Conservation (phyloP, 2,113 vertebrate species). For the Eubucco bourcierii region DNA sequence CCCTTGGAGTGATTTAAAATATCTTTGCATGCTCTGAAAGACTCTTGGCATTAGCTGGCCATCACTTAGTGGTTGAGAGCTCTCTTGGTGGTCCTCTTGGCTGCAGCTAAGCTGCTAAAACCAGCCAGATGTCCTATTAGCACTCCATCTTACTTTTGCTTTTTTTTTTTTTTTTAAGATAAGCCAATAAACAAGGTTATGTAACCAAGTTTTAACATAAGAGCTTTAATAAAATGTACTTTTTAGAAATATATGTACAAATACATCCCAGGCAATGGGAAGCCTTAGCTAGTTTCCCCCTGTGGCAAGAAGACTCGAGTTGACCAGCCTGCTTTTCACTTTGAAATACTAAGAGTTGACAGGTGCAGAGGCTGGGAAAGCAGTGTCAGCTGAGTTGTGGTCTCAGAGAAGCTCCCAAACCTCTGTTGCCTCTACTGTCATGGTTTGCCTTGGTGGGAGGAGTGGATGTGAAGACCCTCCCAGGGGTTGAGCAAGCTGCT, state of each 20-base stretch:
- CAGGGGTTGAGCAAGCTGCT: neutral
- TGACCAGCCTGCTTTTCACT: neutral
- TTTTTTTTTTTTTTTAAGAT: slow-evolving; percentile 18
- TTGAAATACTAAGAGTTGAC: neutral
- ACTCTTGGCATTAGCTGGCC: slow-evolving; percentile 11
- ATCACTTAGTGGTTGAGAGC: neutral
- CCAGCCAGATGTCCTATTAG: slow-evolving; percentile 51
- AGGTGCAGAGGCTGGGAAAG: neutral
- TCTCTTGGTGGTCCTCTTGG: slow-evolving; percentile 33
- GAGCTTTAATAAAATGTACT: slow-evolving; percentile 36
- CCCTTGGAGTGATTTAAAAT: neutral
- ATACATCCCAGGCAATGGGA: neutral
- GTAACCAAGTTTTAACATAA: slow-evolving; percentile 42
- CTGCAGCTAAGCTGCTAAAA: slow-evolving; percentile 45
- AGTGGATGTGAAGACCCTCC: neutral
- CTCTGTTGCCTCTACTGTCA: neutral
- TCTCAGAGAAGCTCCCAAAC: neutral
- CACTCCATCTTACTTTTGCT: neutral
- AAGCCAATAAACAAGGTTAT: slow-evolving; percentile 49
- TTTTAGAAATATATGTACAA: neutral
- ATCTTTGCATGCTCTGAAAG: neutral
- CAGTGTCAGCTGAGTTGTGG: neutral
- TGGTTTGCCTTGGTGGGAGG: neutral
- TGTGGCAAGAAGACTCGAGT: neutral
- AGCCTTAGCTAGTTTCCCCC: neutral